Percentiles rank a stretch among this genome's conserved stretches.
phyloP scores from a whole-genome alignment of 37 sponge, comb jelly and placozoan genomes.

The Chondrilla cf. caribensis region DNA sequence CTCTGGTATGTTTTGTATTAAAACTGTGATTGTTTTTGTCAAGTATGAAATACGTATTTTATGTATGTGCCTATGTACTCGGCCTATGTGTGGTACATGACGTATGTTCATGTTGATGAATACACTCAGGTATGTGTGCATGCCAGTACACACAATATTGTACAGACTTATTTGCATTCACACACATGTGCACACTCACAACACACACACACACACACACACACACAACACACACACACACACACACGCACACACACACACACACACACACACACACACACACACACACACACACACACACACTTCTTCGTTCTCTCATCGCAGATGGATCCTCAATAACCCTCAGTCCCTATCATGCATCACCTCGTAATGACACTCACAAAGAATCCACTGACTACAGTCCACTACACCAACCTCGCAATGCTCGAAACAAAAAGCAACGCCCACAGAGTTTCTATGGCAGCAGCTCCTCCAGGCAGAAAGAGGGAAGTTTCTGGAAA shows the following conservation, averaged over 20 bases:
- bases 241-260: background rate
- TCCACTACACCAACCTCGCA: background rate
- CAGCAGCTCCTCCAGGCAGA: background rate
- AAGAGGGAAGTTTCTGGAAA: constrained; percentile 1
- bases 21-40: too few relatives aligned
- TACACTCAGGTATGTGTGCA: background rate
- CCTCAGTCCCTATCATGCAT: background rate
- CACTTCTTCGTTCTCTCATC: background rate
- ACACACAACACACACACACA: too few relatives aligned
- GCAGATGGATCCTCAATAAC: background rate
- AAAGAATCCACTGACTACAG: background rate
- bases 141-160: background rate
- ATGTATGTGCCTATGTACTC: background rate
- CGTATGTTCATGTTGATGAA: background rate
- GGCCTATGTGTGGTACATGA: background rate
- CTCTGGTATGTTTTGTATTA: too few relatives aligned
- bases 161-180: too few relatives aligned
- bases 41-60: too few relatives aligned
- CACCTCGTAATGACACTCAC: background rate
- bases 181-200: too few relatives aligned
- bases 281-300: too few relatives aligned
- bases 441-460: constrained; percentile 11
- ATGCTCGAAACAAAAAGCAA: background rate
- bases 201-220: too few relatives aligned
- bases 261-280: background rate